Conservation (phyloP, 2,797 vertebrate species). For the Sarcoramphus papa region DNA sequence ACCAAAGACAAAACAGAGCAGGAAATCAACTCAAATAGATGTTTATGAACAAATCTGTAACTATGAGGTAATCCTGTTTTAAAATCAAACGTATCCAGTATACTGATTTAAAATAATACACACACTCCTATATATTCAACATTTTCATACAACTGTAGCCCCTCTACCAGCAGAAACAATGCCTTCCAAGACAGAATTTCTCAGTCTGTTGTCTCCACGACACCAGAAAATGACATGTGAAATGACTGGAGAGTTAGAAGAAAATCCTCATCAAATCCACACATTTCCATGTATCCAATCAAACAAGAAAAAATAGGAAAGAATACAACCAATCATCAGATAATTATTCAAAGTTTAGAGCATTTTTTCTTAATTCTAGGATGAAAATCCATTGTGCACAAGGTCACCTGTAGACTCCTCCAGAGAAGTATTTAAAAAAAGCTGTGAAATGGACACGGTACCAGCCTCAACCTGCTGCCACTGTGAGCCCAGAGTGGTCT, state of each 20-base stretch:
- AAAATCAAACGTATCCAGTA: neutral
- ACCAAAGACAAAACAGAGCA: neutral
- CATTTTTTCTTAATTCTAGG: neutral
- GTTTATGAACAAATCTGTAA: neutral
- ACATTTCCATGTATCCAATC: neutral
- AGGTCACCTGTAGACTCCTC: neutral
- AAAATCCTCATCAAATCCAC: neutral
- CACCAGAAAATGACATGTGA: neutral
- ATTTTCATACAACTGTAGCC: neutral
- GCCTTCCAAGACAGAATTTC: neutral
- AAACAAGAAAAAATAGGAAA: neutral
- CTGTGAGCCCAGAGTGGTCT: neutral
- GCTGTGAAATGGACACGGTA: neutral
- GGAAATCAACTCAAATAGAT: neutral
- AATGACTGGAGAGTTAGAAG: neutral
- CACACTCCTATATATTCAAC: neutral
- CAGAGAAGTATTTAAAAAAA: neutral
- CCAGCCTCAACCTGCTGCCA: neutral
- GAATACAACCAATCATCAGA: neutral
- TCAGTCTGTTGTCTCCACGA: neutral
- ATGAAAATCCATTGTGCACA: neutral
- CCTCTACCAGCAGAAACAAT: neutral
- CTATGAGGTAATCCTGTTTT: neutral
- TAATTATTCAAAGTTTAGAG: neutral
- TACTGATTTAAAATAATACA: neutral